Conservation (phyloP, 2,797 vertebrate genomes). For the Miichthys miiuy region DNA sequence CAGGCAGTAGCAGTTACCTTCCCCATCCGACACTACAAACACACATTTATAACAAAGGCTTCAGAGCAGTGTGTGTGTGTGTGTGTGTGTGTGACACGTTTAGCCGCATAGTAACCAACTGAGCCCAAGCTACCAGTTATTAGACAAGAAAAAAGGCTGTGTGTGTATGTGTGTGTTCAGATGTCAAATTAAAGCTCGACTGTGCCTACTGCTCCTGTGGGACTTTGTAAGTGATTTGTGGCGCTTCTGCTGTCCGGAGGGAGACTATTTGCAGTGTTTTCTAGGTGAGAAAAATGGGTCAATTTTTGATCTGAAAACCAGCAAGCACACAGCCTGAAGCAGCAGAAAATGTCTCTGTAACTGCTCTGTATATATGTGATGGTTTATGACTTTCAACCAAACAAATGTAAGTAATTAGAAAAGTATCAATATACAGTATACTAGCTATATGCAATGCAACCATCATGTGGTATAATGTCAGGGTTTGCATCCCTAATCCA, state of each 20-base stretch:
- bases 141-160: conserved; percentile 20
- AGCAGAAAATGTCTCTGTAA: background rate
- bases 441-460: background rate
- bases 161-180: conserved; percentile 26
- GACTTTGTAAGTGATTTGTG: conserved; percentile 44
- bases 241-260: conserved; percentile 28
- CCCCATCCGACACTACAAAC: conserved; percentile 34
- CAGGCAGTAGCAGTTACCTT: conserved; percentile 50
- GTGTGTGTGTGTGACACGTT: conserved; percentile 31
- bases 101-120: conserved; percentile 51
- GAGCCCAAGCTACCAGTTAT: conserved; percentile 32
- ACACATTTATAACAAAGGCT: conserved; percentile 41
- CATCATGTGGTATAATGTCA: background rate
- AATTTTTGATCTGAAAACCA: conserved; percentile 27
- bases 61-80: conserved; percentile 26
- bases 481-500: background rate
- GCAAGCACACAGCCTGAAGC: background rate
- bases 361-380: too few relatives aligned
- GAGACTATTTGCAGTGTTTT: conserved; percentile 38
- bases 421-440: background rate
- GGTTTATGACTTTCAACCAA: background rate
- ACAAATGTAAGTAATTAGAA: background rate
- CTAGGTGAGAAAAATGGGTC: conserved; percentile 56
- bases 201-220: conserved; percentile 32
- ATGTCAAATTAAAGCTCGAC: conserved; percentile 50